Percentiles rank a stretch among this genome's conserved stretches.
These are phyloP conservation scores for Caenorhabditis briggsae DNA, from an alignment of 1,140 invertebrate species.

Conservation along the genomic window DNA sequence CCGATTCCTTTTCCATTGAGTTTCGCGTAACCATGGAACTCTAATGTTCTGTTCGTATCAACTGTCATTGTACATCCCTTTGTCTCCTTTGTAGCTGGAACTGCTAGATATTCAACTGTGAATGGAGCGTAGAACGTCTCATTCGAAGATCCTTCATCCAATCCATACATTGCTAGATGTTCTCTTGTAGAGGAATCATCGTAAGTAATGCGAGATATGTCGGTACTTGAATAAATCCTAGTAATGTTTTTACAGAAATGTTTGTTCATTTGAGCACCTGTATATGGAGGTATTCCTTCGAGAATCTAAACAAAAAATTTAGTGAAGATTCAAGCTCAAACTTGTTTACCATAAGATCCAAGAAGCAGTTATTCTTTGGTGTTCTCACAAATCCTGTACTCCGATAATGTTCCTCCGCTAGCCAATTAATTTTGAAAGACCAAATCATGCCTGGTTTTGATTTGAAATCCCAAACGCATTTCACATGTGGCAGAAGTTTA, in stretches of 20 bases:
- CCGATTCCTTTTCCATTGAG: not conserved
- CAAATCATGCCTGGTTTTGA: constrained; percentile 68
- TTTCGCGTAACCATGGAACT: constrained; percentile 28
- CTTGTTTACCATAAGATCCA: not conserved
- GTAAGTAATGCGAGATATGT: constrained; percentile 62
- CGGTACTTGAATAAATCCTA: constrained; percentile 68
- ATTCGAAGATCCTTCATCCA: not conserved
- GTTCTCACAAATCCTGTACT: not conserved
- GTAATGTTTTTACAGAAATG: constrained; percentile 68
- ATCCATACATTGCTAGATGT: not conserved
- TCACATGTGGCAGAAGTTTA: constrained; percentile 64
- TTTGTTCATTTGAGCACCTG: not conserved
- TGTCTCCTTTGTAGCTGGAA: constrained; percentile 66
- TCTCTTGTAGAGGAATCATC: constrained; percentile 55
- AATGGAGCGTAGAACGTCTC: constrained; percentile 65
- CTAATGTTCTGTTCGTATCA: constrained; percentile 56
- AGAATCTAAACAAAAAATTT: not conserved
- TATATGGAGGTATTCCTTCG: constrained; percentile 22
- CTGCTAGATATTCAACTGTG: constrained; percentile 66
- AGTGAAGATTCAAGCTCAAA: not conserved
- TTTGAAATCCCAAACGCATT: constrained; percentile 68
- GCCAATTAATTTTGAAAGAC: not conserved
- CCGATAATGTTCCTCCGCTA: not conserved
- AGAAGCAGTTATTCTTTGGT: not conserved
- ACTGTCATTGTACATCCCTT: constrained; percentile 65